Base-by-base conservation (phyloP, 2,797 vertebrate genomes). In the Pantherophis alleghaniensis region DNA sequence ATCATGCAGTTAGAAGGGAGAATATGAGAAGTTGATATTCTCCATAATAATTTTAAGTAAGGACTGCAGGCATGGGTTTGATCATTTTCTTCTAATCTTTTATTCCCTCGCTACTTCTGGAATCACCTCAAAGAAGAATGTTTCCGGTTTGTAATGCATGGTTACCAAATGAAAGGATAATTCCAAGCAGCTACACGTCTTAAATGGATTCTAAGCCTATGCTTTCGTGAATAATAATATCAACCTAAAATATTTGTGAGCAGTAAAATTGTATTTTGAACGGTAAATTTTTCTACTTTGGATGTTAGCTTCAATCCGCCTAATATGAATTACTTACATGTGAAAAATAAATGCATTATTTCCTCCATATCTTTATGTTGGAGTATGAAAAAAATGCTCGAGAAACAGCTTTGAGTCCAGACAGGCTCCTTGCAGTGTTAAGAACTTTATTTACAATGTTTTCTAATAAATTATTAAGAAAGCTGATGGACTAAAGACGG, bases 391-490 rank as follows among this genome's bases (percentile, higher is more conserved):
- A 95, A 97, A 90, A 94, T 96, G 90, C 95, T 59, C 2, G 37
- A 92, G 93, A 97, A 94, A 22, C 90, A 12, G 66, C 93, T 95
- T 89, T n/a, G 95, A 90, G 97, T 96, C 91, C 87, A 95, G 95
- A 94, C 92, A 95, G 93, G 89, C 91, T 97, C 97, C 79, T 91
- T 94, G 94, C 90, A 96, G 95, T 95, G 92, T 95, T 96, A 94
- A 96, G 51, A 91, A 93, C 90, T 97, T 97, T 94, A 97, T 97
- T 97, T 95, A 94, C 94, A 95, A 96, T 96, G 92, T 94, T 97
- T 97, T 96, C 95, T 94, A 94, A 4, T 96, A 97, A 96, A 24
- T 95, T 94, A 92, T 86, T 89, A 88, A 57, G 51, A 95, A 94
- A 95, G 93, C 96, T 96, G 94, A 94, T 69, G 26, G 87, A 28